Evolutionary conservation across 2,888 invertebrate species (phyloP), one percentile per base, ranked within the genome.

Genomic region (Oithona nana): DNA sequence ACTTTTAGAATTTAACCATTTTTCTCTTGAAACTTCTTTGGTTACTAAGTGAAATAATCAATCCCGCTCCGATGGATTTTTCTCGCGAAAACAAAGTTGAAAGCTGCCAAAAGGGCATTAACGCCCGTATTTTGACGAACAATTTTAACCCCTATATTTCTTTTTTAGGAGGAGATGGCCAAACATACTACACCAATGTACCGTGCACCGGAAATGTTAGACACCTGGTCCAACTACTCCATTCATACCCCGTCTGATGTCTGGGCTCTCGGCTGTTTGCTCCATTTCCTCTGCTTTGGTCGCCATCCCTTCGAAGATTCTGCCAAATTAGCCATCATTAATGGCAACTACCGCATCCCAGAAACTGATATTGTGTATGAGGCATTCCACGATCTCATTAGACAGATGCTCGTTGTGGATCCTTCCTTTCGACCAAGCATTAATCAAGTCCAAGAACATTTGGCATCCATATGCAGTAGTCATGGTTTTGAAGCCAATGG

Each of bases 121-220:
- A n/a, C n/a, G n/a, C n/a, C n/a, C n/a, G n/a, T n/a, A n/a, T n/a
- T n/a, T n/a, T n/a, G n/a, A n/a, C n/a, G n/a, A n/a, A n/a, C n/a
- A n/a, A n/a, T n/a, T n/a, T n/a, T n/a, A n/a, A n/a, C n/a, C n/a
- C n/a, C n/a, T n/a, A n/a, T n/a, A n/a, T n/a, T n/a, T n/a, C n/a
- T n/a, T n/a, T n/a, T n/a, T n/a, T 56, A 60, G 31, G 59, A 60
- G n/a, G 63, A 79, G 77, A 75, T 78, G 69, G 71, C 74, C n/a
- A 74, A 75, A 66, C 74, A 76, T 68, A 80, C 79, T 20, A 80
- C 79, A 20, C 80, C 79, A 4, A 79, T 80, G 97, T 98, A 98
- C 74, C 80, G 98, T 71, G 88, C 97, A 0, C 98, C 98, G 30
- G 98, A 98, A 78, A 93, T 97, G 84, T 78, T 97, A 66, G 95